Conservation (phyloP, 1,140 invertebrate species). For the Prorops nasuta region DNA sequence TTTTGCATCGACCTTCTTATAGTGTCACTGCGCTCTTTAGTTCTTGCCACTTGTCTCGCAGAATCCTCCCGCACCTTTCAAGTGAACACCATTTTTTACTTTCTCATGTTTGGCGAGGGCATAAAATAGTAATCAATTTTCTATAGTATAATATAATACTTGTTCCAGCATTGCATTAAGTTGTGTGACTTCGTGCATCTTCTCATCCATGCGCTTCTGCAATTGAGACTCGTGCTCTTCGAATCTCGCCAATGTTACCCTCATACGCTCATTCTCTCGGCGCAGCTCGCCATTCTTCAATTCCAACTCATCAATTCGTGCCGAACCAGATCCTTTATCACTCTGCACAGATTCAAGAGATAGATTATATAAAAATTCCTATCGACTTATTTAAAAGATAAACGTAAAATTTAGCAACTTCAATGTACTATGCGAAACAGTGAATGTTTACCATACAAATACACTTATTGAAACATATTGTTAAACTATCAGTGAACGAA, state of each 20-base stretch:
- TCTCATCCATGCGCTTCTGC: conserved; percentile 47
- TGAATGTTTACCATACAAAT: too few relatives aligned
- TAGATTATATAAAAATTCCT: too few relatives aligned
- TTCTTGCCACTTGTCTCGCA: conserved; percentile 66
- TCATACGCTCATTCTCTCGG: conserved; percentile 56
- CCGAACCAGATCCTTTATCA: conserved; percentile 43
- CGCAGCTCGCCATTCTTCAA: conserved; percentile 54
- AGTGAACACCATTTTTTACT: too few relatives aligned
- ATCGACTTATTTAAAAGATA: too few relatives aligned
- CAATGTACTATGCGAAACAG: too few relatives aligned
- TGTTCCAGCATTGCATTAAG: conserved; percentile 67
- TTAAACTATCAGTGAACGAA: too few relatives aligned
- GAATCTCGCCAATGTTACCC: conserved; percentile 46
- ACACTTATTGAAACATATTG: too few relatives aligned
- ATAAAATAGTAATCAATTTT: not conserved
- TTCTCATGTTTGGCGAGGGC: too few relatives aligned
- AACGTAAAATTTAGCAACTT: too few relatives aligned
- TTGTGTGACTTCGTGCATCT: conserved; percentile 58
- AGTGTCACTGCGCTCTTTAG: conserved; percentile 67
- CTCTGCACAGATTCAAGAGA: too few relatives aligned
- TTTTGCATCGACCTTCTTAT: conserved; percentile 61
- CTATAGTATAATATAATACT: conserved; percentile 17
- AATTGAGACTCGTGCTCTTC: conserved; percentile 40
- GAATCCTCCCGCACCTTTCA: conserved; percentile 65
- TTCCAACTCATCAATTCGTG: conserved; percentile 56